These are phyloP conservation scores for Cryptosula pallasiana DNA, from an alignment of 2,888 invertebrate genomes.

Conservation along the genomic window DNA sequence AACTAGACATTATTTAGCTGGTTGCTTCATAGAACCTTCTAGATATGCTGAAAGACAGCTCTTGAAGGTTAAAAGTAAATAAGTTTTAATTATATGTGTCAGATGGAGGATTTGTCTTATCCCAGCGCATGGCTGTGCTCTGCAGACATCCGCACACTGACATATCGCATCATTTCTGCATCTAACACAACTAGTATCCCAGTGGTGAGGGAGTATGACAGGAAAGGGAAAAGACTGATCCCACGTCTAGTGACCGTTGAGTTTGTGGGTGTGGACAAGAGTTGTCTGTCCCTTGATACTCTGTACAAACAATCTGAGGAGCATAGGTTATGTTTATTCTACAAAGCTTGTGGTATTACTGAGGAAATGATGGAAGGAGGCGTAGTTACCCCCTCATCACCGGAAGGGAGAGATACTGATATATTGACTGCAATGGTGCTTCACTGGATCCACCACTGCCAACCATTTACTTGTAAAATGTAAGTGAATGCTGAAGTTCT, in stretches of 20 bases:
- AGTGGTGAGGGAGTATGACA: slow-evolving; percentile 37
- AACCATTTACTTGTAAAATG: slow-evolving; percentile 32
- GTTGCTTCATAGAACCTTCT: too few relatives aligned
- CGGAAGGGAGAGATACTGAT: slow-evolving; percentile 26
- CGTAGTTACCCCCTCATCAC: background rate
- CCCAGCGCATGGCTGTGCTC: slow-evolving; percentile 39
- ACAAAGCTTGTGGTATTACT: background rate
- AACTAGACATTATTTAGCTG: too few relatives aligned
- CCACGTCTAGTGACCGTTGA: slow-evolving; percentile 30
- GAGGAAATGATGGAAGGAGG: background rate
- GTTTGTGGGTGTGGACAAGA: background rate
- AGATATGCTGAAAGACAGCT: too few relatives aligned
- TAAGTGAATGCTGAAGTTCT: too few relatives aligned
- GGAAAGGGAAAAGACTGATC: slow-evolving; percentile 33
- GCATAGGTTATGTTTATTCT: slow-evolving; percentile 24
- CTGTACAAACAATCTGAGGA: slow-evolving; percentile 1
- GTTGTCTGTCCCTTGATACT: background rate
- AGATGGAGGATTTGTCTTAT: slow-evolving; percentile 39
- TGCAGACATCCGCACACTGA: slow-evolving; percentile 34
- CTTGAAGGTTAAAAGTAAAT: too few relatives aligned
- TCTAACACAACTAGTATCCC: background rate
- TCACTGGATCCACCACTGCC: slow-evolving; percentile 35
- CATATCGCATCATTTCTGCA: slow-evolving; percentile 42
- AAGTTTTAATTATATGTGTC: slow-evolving; percentile 41
- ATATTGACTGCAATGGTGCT: slow-evolving; percentile 30